Conservation (phyloP, 1,140 invertebrate genomes). For the Scaptomyza graminum region DNA sequence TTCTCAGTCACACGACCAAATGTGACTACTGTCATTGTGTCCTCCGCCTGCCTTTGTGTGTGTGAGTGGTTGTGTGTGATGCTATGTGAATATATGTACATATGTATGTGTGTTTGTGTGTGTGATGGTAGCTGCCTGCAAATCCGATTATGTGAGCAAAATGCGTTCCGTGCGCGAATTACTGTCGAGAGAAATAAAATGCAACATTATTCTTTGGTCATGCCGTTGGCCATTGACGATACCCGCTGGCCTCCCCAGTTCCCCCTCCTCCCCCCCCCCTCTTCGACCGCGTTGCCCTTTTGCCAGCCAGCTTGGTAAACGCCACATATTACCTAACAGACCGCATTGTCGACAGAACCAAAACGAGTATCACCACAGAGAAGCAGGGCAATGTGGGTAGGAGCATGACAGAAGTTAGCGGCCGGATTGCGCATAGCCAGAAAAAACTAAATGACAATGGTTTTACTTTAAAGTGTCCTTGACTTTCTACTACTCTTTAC, state of each 20-base stretch:
- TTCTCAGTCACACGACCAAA: constrained; percentile 39
- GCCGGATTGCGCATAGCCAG: background rate
- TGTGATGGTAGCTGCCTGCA: constrained; percentile 22
- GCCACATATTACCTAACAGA: constrained; percentile 64
- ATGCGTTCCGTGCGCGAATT: constrained; percentile 70
- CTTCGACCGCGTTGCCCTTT: constrained; percentile 20
- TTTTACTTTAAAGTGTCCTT: background rate
- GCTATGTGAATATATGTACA: background rate
- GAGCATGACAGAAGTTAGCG: background rate
- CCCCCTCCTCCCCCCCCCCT: background rate
- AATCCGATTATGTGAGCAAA: constrained; percentile 79
- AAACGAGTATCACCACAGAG: constrained; percentile 6
- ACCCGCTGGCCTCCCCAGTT: background rate
- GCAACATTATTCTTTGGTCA: constrained; percentile 74
- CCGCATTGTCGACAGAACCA: constrained; percentile 41
- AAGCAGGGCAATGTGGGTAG: background rate
- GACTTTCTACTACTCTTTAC: background rate
- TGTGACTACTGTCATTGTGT: constrained; percentile 47
- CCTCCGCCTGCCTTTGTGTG: constrained; percentile 3
- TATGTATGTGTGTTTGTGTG: constrained; percentile 9
- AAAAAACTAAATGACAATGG: constrained; percentile 8
- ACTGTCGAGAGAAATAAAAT: constrained; percentile 78
- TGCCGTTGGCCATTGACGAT: constrained; percentile 62
- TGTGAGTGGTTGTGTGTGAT: constrained; percentile 8
- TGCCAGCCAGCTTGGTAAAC: constrained; percentile 52